Evolutionary conservation across 1,140 invertebrate species (phyloP).

Genomic region (Bathynomus jamesi): DNA sequence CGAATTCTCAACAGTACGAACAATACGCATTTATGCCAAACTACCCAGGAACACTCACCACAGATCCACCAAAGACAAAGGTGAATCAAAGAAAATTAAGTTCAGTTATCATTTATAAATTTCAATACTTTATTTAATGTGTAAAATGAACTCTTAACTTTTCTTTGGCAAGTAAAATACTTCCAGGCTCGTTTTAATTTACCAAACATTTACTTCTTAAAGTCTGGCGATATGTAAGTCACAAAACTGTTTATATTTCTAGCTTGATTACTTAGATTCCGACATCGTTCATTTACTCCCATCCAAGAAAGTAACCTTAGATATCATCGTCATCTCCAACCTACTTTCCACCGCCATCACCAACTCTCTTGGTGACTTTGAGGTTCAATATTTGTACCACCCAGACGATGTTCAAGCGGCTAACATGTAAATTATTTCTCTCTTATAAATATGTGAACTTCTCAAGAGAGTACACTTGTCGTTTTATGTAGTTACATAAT

Average conservation of each 20-base stretch:
- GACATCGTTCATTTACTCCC: constrained; percentile 44
- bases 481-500: no score
- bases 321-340: constrained; percentile 49
- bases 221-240: no score
- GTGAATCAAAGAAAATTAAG: constrained; percentile 36
- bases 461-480: no score
- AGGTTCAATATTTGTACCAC: constrained; percentile 48
- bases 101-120: no score
- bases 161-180: no score
- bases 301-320: constrained; percentile 45
- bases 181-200: no score
- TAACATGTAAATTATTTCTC: constrained; percentile 46
- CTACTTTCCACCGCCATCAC: constrained; percentile 46
- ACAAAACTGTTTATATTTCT: no score
- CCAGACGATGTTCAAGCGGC: constrained; percentile 44
- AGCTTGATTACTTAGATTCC: constrained; percentile 41
- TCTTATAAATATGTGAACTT: no score
- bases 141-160: no score
- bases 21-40: constrained; percentile 49
- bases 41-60: constrained; percentile 45
- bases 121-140: no score
- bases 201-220: no score
- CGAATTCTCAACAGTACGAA: constrained; percentile 46
- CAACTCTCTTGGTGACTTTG: constrained; percentile 48
- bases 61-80: constrained; percentile 43